phyloP scores from a whole-genome alignment of 2,888 invertebrate genomes.

The Lepeophtheirus nordmannii region DNA sequence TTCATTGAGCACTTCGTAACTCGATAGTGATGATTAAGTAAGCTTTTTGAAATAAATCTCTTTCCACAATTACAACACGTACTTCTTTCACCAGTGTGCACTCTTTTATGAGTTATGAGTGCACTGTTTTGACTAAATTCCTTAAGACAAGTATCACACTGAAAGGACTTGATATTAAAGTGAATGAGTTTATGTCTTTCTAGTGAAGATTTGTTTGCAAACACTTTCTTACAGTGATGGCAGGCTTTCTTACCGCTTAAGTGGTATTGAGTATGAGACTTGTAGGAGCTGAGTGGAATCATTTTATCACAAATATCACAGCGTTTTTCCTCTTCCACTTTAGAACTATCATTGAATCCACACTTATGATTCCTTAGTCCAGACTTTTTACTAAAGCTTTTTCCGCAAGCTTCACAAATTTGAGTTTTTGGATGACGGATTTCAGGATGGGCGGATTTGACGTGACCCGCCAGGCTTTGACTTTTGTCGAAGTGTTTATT shows the following conservation, averaged over 20 bases:
- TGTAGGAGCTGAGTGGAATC: background rate
- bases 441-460: conserved; percentile 8
- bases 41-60: background rate
- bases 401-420: conserved; percentile 15
- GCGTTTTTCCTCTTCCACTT: background rate
- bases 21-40: conserved; percentile 4
- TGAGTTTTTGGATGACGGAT: background rate
- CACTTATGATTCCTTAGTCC: conserved; percentile 7
- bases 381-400: background rate
- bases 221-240: conserved; percentile 8
- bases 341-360: background rate
- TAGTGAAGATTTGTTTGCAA: conserved; percentile 6
- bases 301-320: conserved; percentile 1
- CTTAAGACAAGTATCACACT: conserved; percentile 4
- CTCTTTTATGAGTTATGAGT: background rate
- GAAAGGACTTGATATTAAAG: conserved; percentile 1
- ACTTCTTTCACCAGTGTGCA: background rate
- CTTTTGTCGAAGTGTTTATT: background rate
- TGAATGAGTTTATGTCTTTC: conserved; percentile 8
- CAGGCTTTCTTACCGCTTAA: background rate
- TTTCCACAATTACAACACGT: background rate
- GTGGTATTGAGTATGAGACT: conserved; percentile 4
- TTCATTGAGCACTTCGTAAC: background rate
- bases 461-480: conserved; percentile 14
- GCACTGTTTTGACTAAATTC: conserved; percentile 5